A percentile compares a stretch with the other conserved stretches of the same genome.
phyloP scores from a whole-genome alignment of 1,140 invertebrate genomes.

The Pseudomyrmex dendroicus region DNA sequence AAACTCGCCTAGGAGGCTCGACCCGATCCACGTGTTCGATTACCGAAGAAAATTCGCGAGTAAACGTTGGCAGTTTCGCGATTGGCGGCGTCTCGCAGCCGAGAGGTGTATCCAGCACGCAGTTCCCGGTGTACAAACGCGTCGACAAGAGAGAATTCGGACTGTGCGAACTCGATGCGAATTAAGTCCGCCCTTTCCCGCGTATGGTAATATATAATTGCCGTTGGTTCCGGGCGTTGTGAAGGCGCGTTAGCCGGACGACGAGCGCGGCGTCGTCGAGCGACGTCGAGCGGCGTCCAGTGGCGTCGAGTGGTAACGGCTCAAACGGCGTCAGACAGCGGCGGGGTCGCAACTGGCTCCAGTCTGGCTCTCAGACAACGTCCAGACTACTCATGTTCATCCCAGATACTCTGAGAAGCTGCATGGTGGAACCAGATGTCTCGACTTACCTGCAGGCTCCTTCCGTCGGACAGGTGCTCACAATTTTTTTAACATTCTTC shows the following conservation, averaged over 20 bases:
- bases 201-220: background rate
- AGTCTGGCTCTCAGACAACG: conserved; percentile 78
- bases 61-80: background rate
- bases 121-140: background rate
- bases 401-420: conserved; percentile 91
- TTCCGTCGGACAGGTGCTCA: conserved; percentile 91
- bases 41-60: background rate
- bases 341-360: conserved; percentile 62
- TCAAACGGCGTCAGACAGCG: conserved; percentile 49
- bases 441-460: conserved; percentile 92
- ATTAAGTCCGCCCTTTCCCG: background rate
- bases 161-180: background rate
- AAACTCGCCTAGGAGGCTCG: background rate
- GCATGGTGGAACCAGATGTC: conserved; percentile 94
- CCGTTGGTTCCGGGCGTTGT: conserved; percentile 3
- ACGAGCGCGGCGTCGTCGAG: background rate
- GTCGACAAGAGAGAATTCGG: background rate
- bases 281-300: conserved; percentile 14
- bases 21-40: background rate
- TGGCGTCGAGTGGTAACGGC: conserved; percentile 21
- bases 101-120: background rate
- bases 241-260: conserved; percentile 11
- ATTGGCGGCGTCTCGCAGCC: background rate
- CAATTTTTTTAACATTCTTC: conserved; percentile 1
- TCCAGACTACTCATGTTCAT: conserved; percentile 90